These are phyloP conservation scores for Alcedo quadribrachys DNA, from an alignment of 2,797 vertebrate genomes.

Conservation along the genomic window DNA sequence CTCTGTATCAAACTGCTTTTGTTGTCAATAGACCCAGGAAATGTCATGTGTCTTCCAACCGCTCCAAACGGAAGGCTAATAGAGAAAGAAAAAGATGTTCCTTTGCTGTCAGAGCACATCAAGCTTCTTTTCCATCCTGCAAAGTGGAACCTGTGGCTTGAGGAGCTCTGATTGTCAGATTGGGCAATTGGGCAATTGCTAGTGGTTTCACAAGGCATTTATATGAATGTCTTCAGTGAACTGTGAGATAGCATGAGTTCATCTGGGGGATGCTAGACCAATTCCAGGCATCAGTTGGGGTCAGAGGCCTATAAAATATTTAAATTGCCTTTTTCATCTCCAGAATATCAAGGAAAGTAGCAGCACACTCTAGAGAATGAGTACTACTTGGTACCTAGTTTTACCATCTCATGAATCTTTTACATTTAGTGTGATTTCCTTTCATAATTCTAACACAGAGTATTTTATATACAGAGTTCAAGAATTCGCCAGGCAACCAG, in stretches of 20 bases:
- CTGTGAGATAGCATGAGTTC: neutral
- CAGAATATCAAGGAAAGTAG: neutral
- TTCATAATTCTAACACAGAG: neutral
- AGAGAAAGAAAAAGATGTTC: constrained; percentile 37
- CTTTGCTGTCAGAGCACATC: constrained; percentile 42
- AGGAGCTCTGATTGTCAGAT: constrained; percentile 25
- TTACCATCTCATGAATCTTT: neutral
- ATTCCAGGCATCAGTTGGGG: neutral
- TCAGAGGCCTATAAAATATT: constrained; percentile 26
- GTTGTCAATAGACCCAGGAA: constrained; percentile 4
- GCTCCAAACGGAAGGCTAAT: constrained; percentile 1
- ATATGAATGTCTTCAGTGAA: neutral
- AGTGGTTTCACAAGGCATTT: constrained; percentile 8
- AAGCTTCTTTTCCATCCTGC: neutral
- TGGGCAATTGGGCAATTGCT: constrained; percentile 18
- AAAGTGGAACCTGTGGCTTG: constrained; percentile 9
- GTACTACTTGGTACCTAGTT: neutral
- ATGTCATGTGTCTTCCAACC: constrained; percentile 10
- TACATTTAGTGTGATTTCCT: neutral
- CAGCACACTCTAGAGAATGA: neutral
- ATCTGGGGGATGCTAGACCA: neutral
- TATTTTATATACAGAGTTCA: neutral
- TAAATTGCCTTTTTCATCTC: constrained; percentile 31
- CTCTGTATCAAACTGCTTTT: neutral
- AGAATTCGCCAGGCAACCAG: neutral